A percentile compares a stretch with the other conserved stretches of the same genome.
These are phyloP conservation scores for Hippocampus barbouri DNA, from an alignment of 2,113 vertebrate species.

Conservation along the genomic window DNA sequence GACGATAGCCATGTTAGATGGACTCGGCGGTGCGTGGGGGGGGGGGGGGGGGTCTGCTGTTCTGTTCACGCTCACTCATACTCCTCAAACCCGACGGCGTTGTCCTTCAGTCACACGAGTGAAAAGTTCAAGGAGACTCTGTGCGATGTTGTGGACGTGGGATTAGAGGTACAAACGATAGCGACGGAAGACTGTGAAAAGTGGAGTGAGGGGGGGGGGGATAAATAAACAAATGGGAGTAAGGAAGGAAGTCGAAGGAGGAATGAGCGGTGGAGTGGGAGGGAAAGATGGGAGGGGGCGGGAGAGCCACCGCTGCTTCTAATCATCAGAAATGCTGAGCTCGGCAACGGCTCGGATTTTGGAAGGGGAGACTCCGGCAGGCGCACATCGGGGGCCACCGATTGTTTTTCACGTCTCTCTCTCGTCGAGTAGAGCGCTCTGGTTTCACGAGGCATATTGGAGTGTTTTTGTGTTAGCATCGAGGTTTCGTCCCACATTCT, in stretches of 20 bases:
- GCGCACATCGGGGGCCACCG: conserved; percentile 45
- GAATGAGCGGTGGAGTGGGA: conserved; percentile 13
- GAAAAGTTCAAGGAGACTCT: conserved; percentile 1
- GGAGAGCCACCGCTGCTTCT: conserved; percentile 52
- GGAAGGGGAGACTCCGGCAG: conserved; percentile 56
- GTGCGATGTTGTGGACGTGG: neutral
- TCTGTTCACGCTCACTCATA: neutral
- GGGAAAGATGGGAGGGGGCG: neutral
- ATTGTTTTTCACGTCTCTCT: conserved; percentile 54
- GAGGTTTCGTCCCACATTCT: conserved; percentile 54
- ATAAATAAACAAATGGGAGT: neutral
- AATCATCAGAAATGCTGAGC: conserved; percentile 73
- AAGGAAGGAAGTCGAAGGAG: conserved; percentile 15
- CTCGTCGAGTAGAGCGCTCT: conserved; percentile 24
- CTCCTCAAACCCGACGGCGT: conserved; percentile 7
- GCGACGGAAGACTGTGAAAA: conserved; percentile 2
- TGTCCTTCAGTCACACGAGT: conserved; percentile 28
- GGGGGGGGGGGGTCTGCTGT: conserved; percentile 28
- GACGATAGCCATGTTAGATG: conserved; percentile 22
- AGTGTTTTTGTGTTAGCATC: conserved; percentile 61
- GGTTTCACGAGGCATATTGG: conserved; percentile 55
- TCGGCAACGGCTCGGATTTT: conserved; percentile 53
- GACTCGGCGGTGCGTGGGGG: conserved; percentile 10
- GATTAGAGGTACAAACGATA: neutral
- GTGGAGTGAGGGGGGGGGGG: no score